Evolutionary conservation across 2,113 vertebrate genomes (phyloP).

Genomic region (Mormyrus iriodes): DNA sequence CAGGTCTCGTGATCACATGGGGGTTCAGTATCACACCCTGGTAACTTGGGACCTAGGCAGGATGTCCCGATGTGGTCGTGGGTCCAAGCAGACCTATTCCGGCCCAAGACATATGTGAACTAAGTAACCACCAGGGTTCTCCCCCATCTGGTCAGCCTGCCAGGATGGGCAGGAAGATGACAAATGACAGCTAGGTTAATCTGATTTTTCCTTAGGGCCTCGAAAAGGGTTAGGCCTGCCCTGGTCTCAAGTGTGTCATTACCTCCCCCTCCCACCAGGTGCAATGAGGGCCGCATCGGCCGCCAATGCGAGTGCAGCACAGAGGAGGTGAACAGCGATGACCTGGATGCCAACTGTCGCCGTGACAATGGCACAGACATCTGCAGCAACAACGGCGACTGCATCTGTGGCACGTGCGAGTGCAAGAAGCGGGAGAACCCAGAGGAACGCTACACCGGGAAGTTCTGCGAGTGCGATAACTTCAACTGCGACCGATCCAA

Average conservation of each 20-base stretch:
- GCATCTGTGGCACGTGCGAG: slow-evolving; percentile 91
- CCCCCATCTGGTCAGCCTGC: neutral
- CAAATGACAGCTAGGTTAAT: neutral
- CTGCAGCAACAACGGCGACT: slow-evolving; percentile 94
- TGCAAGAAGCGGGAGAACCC: slow-evolving; percentile 89
- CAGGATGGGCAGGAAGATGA: neutral
- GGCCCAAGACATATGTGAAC: neutral
- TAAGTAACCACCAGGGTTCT: neutral
- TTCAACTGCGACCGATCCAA: slow-evolving; percentile 95
- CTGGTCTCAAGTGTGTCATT: neutral
- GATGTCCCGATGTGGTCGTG: too few relatives aligned
- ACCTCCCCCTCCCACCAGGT: slow-evolving; percentile 52
- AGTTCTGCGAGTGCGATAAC: slow-evolving; percentile 95
- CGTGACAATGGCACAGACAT: slow-evolving; percentile 90
- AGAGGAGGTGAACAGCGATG: slow-evolving; percentile 88
- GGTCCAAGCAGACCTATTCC: neutral
- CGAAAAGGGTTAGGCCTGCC: neutral
- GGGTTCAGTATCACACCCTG: neutral
- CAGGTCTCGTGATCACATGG: neutral
- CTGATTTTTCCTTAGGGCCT: too few relatives aligned
- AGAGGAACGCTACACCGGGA: slow-evolving; percentile 85
- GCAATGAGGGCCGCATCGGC: slow-evolving; percentile 88
- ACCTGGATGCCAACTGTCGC: slow-evolving; percentile 91
- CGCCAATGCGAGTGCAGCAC: slow-evolving; percentile 88
- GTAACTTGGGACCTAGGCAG: neutral